Evolutionary conservation across 1,140 invertebrate genomes (phyloP), one percentile per base, ranked within the genome.

Genomic region (Danaus melanippus): DNA sequence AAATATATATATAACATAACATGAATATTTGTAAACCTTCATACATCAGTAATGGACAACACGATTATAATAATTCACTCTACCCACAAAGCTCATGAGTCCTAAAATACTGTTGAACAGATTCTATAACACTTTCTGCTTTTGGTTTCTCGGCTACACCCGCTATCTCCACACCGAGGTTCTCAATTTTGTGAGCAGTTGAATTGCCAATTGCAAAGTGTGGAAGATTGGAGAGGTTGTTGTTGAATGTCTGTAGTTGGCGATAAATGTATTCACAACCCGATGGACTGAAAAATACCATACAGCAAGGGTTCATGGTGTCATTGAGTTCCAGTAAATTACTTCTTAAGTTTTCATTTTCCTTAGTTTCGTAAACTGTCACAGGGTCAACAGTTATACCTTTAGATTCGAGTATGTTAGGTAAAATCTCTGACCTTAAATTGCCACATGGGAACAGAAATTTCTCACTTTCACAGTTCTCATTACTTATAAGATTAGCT

Each of bases 211-310:
- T 86, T 40, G 83, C 83, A 71, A 86, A 84, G 45, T 81, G 79
- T 46, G 83, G 83, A 12, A 86, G 58, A 12, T 53, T 46, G 8
- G 69, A 72, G 0, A 86, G 67, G 15, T 63, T 70, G 55, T 83
- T 84, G 50, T 58, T 76, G 47, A 86, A 82, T 1, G 83, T 86
- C 48, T 86, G 81, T 21, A 86, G 64, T 42, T 80, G 76, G 11
- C 81, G 56, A 42, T 83, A 71, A 9, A 83, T 75, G 51, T 84
- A 86, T 46, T 86, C 81, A 64, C 79, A 84, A 0, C 89, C 89
- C 0, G 89, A 90, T 0, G 89, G 89, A 41, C 88, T 89, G 50
- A 90, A 90, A 71, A 89, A 90, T 8, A 88, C 88, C 58, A 90
- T 64, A 47, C 83, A 88, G 43, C 86, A 84, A 0, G 86, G 79